phyloP scores from a whole-genome alignment of 1,140 invertebrate genomes.

The Patella vulgata region DNA sequence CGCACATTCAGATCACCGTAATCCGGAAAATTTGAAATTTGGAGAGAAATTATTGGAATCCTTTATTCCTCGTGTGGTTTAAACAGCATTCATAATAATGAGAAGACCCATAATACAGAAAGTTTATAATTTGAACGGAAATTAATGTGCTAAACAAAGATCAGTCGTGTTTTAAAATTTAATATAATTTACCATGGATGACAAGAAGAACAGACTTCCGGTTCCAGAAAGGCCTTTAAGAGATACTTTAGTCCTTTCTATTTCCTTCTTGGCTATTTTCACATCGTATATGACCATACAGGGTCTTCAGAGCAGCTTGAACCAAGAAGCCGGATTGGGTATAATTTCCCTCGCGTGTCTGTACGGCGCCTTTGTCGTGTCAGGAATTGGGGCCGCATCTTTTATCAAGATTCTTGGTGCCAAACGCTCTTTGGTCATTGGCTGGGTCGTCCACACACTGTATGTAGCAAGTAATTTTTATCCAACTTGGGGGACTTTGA shows the following conservation, averaged over 20 bases:
- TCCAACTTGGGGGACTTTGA: constrained; percentile 16
- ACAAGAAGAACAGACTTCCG: no score
- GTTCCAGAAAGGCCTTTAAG: constrained; percentile 9
- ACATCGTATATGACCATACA: constrained; percentile 45
- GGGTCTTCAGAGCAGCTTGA: constrained; percentile 54
- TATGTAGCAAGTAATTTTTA: constrained; percentile 66
- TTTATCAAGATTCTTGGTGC: constrained; percentile 43
- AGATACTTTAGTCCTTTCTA: constrained; percentile 32
- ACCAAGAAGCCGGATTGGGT: constrained; percentile 39
- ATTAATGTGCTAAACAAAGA: no score
- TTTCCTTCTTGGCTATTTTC: constrained; percentile 33
- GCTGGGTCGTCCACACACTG: constrained; percentile 36
- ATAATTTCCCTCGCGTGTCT: constrained; percentile 33
- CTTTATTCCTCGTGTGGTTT: no score
- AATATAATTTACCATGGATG: no score
- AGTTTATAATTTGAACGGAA: no score
- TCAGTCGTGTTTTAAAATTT: no score
- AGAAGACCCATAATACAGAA: no score
- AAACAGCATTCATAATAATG: no score
- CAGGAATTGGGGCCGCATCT: constrained; percentile 41
- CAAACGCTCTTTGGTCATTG: constrained; percentile 37
- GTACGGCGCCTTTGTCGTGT: constrained; percentile 38
- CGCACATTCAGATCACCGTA: no score
- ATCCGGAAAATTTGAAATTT: no score
- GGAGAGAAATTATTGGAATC: no score